These are phyloP conservation scores for Agrochola circellaris DNA, from an alignment of 2,888 invertebrate species.

Conservation along the genomic window DNA sequence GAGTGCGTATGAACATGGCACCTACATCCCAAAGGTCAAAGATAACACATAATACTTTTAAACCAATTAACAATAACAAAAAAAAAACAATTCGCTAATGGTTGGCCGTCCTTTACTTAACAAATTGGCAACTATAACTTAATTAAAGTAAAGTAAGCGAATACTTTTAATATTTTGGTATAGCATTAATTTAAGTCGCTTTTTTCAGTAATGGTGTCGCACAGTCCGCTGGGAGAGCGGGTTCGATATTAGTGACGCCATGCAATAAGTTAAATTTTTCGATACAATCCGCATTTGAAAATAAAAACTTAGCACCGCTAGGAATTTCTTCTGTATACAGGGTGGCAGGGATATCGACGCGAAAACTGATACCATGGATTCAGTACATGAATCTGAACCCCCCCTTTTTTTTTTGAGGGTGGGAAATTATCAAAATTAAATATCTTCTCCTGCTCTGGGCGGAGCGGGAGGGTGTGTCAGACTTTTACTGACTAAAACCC, in stretches of 20 bases:
- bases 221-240: constrained; percentile 34
- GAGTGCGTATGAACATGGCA: neutral
- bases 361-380: too few species aligned
- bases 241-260: constrained; percentile 39
- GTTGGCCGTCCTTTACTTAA: constrained; percentile 46
- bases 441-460: too few species aligned
- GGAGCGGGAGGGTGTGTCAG: too few species aligned
- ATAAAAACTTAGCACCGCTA: neutral
- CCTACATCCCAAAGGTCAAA: neutral
- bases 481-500: too few species aligned
- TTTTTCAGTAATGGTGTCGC: constrained; percentile 65
- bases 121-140: constrained; percentile 58
- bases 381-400: too few species aligned
- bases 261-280: neutral
- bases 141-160: constrained; percentile 50
- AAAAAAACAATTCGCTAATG: constrained; percentile 33
- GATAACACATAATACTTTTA: constrained; percentile 14
- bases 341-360: too few species aligned
- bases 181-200: constrained; percentile 67
- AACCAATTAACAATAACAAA: constrained; percentile 31
- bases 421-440: too few species aligned
- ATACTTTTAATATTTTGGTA: constrained; percentile 53
- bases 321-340: neutral
- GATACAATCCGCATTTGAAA: neutral
- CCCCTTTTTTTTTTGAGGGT: too few species aligned